Evolutionary conservation across 2,797 vertebrate genomes (phyloP), one percentile per base, ranked within the genome.

Genomic region (Rousettus madagascariensis): DNA sequence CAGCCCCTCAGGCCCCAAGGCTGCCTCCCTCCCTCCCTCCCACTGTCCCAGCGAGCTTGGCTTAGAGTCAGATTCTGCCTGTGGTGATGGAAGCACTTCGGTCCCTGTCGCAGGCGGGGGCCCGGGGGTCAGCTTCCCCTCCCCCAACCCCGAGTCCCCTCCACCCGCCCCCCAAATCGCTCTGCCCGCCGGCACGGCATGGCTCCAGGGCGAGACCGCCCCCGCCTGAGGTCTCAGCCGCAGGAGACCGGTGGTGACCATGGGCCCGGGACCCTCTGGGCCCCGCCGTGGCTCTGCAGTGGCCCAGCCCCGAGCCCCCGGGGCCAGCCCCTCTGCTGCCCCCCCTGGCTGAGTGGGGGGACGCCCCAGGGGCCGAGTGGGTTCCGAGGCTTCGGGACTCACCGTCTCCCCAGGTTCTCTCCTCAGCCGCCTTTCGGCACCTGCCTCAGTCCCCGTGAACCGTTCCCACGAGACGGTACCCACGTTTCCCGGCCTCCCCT

Each of bases 381-480:
- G 63, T 33, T 33, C 71, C n/a, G 8, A 20, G 71, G 8, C 20
- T 4, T 11, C 43, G 10, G 43, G 43, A 11, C 43, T 11, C 43
- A 10, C 43, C 10, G 43, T 11, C 43, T 43, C 19, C 0, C 43
- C 43, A 10, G 71, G 28, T 5, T 6, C 15, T n/a, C 0, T 16
- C 41, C 16, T 30, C 4, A 3, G 43, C 16, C 16, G 3, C 71
- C 46, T n/a, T 4, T 13, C 46, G 0, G 0, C 2, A 43, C 30
- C 71, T 9, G 41, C 43, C 16, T 16, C 17, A 3, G 30, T 11
- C 11, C 30, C 22, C 72, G 2, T 2, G 46, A 19, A 12, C 30
- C 30, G 15, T 15, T 77, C 49, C 68, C 68, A 5, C 8, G 33
- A 2, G 68, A 43, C 43, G 11, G 43, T 2, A 43, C 41, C 41